phyloP scores from a whole-genome alignment of 2,797 vertebrate species.

The Sciurus vulgaris region DNA sequence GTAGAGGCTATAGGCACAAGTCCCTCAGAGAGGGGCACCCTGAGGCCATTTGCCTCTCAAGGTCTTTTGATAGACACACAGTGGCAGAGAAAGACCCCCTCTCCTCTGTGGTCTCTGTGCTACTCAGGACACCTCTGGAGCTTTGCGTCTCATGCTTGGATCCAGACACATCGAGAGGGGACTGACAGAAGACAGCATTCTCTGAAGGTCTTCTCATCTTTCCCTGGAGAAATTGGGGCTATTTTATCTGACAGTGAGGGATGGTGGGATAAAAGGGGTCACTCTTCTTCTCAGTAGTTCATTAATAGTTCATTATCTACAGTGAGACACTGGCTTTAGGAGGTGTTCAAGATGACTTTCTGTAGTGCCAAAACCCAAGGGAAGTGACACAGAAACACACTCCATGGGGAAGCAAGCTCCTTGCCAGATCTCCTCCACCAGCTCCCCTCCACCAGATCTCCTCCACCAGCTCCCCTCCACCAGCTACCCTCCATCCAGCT shows the following conservation, averaged over 20 bases:
- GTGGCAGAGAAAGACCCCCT: neutral
- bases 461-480: too few species aligned
- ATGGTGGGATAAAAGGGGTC: neutral
- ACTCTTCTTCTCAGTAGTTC: too few species aligned
- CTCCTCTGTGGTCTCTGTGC: neutral
- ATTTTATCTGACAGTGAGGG: neutral
- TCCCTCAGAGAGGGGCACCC: neutral
- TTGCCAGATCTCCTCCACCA: neutral
- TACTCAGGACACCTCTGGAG: neutral
- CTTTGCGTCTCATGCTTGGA: neutral
- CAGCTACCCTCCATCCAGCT: too few species aligned
- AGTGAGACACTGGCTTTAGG: neutral
- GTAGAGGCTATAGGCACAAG: neutral
- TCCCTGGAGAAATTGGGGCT: neutral
- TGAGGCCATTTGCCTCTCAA: neutral
- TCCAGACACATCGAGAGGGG: neutral
- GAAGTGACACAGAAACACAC: neutral
- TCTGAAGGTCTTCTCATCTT: neutral
- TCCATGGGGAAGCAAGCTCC: accelerated
- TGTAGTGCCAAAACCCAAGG: neutral
- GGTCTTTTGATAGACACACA: neutral
- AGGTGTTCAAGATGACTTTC: neutral
- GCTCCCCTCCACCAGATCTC: too few species aligned
- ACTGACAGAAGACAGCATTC: neutral
- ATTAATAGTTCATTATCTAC: too few species aligned